phyloP scores from a whole-genome alignment of 1,140 invertebrate species.

The Procambarus virginalis region DNA sequence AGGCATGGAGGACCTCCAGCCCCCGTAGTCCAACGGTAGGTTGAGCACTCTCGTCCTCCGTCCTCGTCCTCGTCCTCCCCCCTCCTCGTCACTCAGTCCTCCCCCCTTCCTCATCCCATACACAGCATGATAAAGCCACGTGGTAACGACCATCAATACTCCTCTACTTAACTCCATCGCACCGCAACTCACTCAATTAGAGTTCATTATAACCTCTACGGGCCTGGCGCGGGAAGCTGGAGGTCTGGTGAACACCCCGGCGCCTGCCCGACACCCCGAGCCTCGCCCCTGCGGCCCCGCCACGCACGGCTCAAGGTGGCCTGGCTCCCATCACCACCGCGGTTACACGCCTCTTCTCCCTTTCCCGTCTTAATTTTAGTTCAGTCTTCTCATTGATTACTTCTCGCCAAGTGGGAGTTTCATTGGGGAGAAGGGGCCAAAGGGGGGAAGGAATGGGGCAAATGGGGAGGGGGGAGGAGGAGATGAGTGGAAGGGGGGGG shows the following conservation, averaged over 20 bases:
- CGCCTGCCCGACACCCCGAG: too few relatives aligned
- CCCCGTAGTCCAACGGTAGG: too few relatives aligned
- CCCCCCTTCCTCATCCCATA: not conserved
- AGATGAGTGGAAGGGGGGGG: not conserved
- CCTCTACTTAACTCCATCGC: conserved; percentile 29
- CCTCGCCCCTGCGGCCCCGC: too few relatives aligned
- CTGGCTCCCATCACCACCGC: not conserved
- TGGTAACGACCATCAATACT: not conserved
- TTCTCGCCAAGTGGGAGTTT: too few relatives aligned
- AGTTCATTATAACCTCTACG: conserved; percentile 7
- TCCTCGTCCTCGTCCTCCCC: too few relatives aligned
- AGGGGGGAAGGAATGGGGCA: not conserved
- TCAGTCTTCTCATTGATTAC: too few relatives aligned
- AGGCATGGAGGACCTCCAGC: too few relatives aligned
- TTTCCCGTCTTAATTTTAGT: not conserved
- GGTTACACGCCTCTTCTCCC: not conserved
- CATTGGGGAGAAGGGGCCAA: not conserved
- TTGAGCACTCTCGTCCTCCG: too few relatives aligned
- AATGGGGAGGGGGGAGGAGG: not conserved
- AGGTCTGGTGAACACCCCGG: too few relatives aligned
- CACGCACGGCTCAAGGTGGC: not conserved
- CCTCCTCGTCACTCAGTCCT: not conserved
- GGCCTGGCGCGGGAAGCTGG: not conserved
- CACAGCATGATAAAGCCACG: not conserved
- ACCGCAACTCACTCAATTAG: conserved; percentile 30